phyloP scores from a whole-genome alignment of 2,113 vertebrate genomes.

The Cyphomyrus plagiostoma region DNA sequence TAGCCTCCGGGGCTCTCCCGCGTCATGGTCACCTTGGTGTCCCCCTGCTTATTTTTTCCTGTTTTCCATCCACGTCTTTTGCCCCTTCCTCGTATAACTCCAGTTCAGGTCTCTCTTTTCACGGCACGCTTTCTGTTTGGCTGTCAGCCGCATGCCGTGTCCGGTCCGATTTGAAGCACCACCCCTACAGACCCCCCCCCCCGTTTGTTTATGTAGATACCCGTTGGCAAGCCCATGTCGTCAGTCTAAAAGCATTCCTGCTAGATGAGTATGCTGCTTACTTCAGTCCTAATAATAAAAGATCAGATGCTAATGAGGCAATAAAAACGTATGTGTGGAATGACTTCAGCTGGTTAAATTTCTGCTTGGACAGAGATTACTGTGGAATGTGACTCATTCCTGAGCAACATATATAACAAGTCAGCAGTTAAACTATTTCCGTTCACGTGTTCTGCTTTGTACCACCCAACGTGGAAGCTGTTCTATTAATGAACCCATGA shows the following conservation, averaged over 20 bases:
- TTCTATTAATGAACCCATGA: background rate
- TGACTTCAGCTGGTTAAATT: background rate
- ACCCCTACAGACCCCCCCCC: constrained; percentile 32
- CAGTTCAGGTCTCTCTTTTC: constrained; percentile 42
- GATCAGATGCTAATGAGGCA: background rate
- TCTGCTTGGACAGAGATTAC: background rate
- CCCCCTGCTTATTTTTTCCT: constrained; percentile 45
- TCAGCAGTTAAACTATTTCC: background rate
- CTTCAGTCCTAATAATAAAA: background rate
- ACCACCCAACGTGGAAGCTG: background rate
- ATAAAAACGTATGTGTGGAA: background rate
- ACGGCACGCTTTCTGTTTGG: constrained; percentile 54
- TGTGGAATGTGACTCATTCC: background rate
- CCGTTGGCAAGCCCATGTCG: background rate
- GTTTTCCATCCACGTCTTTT: constrained; percentile 24
- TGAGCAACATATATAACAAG: background rate
- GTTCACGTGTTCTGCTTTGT: background rate
- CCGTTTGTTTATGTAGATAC: background rate
- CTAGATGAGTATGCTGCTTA: background rate
- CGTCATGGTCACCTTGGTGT: constrained; percentile 59
- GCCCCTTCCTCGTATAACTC: constrained; percentile 27
- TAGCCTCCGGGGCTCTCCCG: constrained; percentile 62
- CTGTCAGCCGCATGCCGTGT: constrained; percentile 28
- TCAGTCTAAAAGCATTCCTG: background rate
- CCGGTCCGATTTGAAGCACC: constrained; percentile 47